Percentiles rank a stretch among this genome's conserved stretches.
Conservation (phyloP, 2,888 invertebrate species). For the Hypselothyrea guttata region DNA sequence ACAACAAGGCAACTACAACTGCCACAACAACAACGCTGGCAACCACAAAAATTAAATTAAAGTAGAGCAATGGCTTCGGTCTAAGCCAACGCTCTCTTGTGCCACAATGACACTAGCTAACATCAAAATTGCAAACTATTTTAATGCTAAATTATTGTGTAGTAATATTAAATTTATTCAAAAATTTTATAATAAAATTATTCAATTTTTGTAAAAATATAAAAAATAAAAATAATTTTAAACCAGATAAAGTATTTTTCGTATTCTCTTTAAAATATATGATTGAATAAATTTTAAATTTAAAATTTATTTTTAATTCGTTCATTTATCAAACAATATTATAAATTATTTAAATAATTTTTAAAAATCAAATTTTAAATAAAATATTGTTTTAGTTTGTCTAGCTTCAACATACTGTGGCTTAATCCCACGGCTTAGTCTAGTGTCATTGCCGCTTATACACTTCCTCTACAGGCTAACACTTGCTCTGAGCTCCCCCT, state of each 20-base stretch:
- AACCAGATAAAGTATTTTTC: too few relatives aligned
- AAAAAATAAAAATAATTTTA: not conserved
- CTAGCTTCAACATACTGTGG: not conserved
- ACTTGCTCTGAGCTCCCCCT: not conserved
- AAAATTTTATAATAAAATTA: too few relatives aligned
- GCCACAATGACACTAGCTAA: conserved; percentile 33
- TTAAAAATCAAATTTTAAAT: too few relatives aligned
- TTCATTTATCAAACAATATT: too few relatives aligned
- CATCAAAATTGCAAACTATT: conserved; percentile 2
- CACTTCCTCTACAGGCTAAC: conserved; percentile 6
- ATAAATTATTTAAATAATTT: too few relatives aligned
- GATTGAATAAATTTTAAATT: too few relatives aligned
- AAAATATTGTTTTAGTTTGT: too few relatives aligned
- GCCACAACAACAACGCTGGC: conserved; percentile 53
- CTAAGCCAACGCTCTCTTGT: not conserved
- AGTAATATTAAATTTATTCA: too few relatives aligned
- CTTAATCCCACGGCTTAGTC: conserved; percentile 7
- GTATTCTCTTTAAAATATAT: too few relatives aligned
- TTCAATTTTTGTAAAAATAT: too few relatives aligned
- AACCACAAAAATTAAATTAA: conserved; percentile 81
- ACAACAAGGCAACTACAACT: conserved; percentile 63
- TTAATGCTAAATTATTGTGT: too few relatives aligned
- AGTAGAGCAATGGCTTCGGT: conserved; percentile 61
- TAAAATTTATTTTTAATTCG: too few relatives aligned
- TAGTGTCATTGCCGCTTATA: conserved; percentile 13